These are phyloP conservation scores for Euglossa dilemma DNA, from an alignment of 1,140 invertebrate genomes.

Conservation along the genomic window DNA sequence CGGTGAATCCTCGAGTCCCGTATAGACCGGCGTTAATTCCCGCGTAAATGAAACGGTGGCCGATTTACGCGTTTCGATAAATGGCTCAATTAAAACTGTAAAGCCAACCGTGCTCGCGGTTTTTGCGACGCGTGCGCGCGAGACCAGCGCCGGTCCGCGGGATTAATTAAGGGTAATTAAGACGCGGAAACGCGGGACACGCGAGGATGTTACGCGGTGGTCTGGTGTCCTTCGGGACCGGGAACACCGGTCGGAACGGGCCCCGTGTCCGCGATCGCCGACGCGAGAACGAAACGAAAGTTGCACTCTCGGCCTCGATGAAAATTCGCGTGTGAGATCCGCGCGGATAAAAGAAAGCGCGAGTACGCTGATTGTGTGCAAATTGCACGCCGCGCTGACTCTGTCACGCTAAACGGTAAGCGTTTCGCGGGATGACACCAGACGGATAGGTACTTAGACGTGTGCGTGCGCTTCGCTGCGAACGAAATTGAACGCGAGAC, in stretches of 20 bases:
- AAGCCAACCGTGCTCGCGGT: not conserved
- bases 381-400: constrained; percentile 26
- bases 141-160: not conserved
- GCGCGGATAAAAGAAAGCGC: constrained; percentile 39
- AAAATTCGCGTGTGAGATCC: constrained; percentile 32
- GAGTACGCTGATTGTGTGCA: constrained; percentile 56
- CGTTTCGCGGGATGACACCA: not conserved
- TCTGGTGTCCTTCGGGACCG: constrained; percentile 1
- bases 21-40: not conserved
- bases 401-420: not conserved
- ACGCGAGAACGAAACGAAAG: constrained; percentile 5
- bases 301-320: constrained; percentile 4
- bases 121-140: not conserved
- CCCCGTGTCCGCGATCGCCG: not conserved
- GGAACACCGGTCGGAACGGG: not conserved
- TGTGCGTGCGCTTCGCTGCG: not conserved
- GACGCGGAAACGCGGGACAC: constrained; percentile 14
- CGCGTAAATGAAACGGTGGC: not conserved
- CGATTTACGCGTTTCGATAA: constrained; percentile 28
- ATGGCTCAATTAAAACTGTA: constrained; percentile 54
- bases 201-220: not conserved
- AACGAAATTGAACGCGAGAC: too few relatives aligned
- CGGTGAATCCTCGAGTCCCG: too few relatives aligned
- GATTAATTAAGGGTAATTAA: constrained; percentile 58
- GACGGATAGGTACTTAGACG: not conserved